Conservation (phyloP, 1,140 invertebrate species). For the Pissodes strobi region DNA sequence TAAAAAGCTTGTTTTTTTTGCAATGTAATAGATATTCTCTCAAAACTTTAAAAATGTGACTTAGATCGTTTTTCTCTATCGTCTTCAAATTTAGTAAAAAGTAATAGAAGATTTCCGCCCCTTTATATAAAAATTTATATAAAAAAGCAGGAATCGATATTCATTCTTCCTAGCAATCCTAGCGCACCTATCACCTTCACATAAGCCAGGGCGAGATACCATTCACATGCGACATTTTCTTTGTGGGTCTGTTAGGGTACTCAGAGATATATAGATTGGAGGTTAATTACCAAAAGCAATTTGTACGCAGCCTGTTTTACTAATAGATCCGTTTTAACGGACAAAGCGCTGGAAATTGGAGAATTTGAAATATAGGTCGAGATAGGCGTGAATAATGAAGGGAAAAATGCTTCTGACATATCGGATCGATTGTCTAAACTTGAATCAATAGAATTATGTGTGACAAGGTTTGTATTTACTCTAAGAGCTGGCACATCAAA, state of each 20-base stretch:
- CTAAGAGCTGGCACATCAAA: too few relatives aligned
- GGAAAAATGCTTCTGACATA: too few relatives aligned
- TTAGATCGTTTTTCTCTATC: too few relatives aligned
- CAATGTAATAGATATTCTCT: not conserved
- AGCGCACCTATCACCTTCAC: not conserved
- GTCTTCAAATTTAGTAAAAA: too few relatives aligned
- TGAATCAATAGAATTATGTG: too few relatives aligned
- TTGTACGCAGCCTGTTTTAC: constrained; percentile 10
- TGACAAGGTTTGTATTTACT: too few relatives aligned
- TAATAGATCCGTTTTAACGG: constrained; percentile 14
- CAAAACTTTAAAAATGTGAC: too few relatives aligned
- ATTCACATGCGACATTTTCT: not conserved
- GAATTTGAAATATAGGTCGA: constrained; percentile 9
- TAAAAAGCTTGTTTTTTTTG: not conserved
- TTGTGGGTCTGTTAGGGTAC: constrained; percentile 9
- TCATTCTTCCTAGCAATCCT: too few relatives aligned
- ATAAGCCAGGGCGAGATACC: not conserved
- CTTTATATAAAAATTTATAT: too few relatives aligned
- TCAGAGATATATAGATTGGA: constrained; percentile 1
- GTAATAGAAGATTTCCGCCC: too few relatives aligned
- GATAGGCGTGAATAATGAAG: not conserved
- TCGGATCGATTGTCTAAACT: too few relatives aligned
- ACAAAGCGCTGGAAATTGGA: constrained; percentile 5
- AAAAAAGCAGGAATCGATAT: too few relatives aligned
- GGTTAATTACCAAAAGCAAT: constrained; percentile 15